These are phyloP conservation scores for Cephalopterus ornatus DNA, from an alignment of 2,113 vertebrate genomes.

Conservation along the genomic window DNA sequence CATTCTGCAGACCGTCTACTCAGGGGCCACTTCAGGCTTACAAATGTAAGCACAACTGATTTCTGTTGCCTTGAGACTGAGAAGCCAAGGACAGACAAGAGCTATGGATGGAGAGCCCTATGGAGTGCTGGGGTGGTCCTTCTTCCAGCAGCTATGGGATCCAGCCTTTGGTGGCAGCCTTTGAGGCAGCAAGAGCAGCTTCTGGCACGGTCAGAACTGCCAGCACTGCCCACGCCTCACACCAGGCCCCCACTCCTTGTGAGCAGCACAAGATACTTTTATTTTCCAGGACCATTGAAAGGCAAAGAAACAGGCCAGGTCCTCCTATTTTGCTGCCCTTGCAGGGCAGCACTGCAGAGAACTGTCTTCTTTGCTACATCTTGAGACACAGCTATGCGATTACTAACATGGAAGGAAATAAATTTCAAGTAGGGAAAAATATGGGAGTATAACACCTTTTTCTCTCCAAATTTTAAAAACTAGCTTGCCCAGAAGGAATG, in stretches of 20 bases:
- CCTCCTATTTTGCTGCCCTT: not conserved
- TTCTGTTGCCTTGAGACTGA: not conserved
- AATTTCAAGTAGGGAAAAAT: not conserved
- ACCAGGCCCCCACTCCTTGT: not conserved
- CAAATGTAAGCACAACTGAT: accelerated
- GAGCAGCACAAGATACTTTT: not conserved
- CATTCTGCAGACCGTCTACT: not conserved
- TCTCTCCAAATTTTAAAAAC: not conserved
- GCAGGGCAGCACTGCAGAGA: not conserved
- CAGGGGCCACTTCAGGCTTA: not conserved
- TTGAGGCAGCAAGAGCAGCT: not conserved
- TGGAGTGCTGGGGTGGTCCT: not conserved
- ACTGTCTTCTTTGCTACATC: not conserved
- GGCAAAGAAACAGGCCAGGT: not conserved
- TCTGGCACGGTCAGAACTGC: not conserved
- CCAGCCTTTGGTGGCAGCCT: not conserved
- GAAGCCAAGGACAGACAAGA: no score
- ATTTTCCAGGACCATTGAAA: not conserved
- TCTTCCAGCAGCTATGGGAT: not conserved
- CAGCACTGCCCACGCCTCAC: not conserved
- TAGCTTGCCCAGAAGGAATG: not conserved
- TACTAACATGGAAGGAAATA: not conserved
- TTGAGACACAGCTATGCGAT: not conserved
- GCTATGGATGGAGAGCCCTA: not conserved
- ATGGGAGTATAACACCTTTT: not conserved